phyloP scores from a whole-genome alignment of 2,113 vertebrate genomes.

The Loxodonta africana region DNA sequence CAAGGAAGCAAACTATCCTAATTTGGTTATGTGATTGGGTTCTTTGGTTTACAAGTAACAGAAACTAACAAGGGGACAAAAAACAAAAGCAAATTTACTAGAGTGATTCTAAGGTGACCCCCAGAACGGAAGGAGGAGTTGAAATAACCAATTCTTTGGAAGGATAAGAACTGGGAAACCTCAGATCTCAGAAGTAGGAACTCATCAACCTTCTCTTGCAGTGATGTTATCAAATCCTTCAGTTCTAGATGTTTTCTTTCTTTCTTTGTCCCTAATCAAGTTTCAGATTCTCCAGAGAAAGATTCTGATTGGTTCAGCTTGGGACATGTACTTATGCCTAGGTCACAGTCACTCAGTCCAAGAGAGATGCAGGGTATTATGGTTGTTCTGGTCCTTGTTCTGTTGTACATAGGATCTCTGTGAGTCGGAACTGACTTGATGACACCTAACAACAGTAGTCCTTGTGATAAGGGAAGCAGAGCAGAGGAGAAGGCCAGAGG shows the following conservation, averaged over 20 bases:
- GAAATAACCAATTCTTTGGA: background rate
- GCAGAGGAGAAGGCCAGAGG: background rate
- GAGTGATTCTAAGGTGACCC: background rate
- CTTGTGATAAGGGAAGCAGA: background rate
- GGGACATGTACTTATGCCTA: background rate
- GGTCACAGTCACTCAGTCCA: background rate
- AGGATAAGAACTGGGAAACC: background rate
- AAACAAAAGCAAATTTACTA: background rate
- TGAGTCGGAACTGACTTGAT: too few species aligned
- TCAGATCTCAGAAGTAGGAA: background rate
- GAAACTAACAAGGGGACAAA: background rate
- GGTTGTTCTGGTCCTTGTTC: background rate
- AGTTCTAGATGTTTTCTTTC: background rate
- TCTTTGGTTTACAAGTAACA: slow-evolving; percentile 49
- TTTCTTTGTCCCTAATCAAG: background rate
- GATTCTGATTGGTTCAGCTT: background rate
- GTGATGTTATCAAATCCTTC: background rate
- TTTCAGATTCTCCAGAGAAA: background rate
- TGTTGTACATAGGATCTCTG: too few species aligned
- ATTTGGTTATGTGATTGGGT: slow-evolving; percentile 8
- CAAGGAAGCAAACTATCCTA: background rate
- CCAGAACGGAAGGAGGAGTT: background rate
- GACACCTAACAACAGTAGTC: too few species aligned
- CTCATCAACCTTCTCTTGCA: background rate
- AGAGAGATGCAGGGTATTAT: background rate